These are phyloP conservation scores for Eulimnadia texana DNA, from an alignment of 1,140 invertebrate species.

Conservation along the genomic window DNA sequence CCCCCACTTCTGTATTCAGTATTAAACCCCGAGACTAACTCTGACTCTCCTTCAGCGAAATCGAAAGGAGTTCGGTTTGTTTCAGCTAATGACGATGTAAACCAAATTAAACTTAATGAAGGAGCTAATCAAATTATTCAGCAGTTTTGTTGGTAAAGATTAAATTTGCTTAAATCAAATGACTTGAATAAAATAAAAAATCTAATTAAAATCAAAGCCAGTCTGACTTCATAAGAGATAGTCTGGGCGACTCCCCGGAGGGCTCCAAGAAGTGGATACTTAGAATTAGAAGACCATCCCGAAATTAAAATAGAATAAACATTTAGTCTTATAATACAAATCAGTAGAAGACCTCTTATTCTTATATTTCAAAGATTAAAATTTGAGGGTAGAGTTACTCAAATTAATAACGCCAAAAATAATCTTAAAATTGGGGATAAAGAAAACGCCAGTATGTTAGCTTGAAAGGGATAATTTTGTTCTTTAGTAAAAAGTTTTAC, in stretches of 20 bases:
- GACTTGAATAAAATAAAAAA: constrained; percentile 30
- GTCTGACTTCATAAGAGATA: constrained; percentile 50
- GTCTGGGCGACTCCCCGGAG: constrained; percentile 45
- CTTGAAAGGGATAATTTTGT: constrained; percentile 31
- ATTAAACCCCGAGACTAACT: constrained; percentile 63
- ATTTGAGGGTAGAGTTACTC: constrained; percentile 34
- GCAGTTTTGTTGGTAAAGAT: constrained; percentile 29
- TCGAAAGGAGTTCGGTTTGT: constrained; percentile 60
- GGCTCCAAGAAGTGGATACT: constrained; percentile 45
- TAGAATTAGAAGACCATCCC: constrained; percentile 49
- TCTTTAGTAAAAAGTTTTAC: constrained; percentile 49
- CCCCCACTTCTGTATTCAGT: constrained; percentile 46
- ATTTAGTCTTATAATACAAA: constrained; percentile 36
- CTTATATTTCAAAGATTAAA: constrained; percentile 31
- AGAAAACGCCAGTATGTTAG: constrained; percentile 39
- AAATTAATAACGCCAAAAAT: constrained; percentile 37
- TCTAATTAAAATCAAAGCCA: constrained; percentile 38
- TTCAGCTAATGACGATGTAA: constrained; percentile 45
- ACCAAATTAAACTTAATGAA: constrained; percentile 37
- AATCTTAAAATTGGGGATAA: constrained; percentile 40
- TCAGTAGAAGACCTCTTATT: constrained; percentile 37
- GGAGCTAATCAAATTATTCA: constrained; percentile 36
- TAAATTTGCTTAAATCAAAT: constrained; percentile 28
- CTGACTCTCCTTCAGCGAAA: constrained; percentile 56
- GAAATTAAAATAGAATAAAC: constrained; percentile 40